phyloP scores from a whole-genome alignment of 2,113 vertebrate genomes.

The Stegostoma tigrinum region DNA sequence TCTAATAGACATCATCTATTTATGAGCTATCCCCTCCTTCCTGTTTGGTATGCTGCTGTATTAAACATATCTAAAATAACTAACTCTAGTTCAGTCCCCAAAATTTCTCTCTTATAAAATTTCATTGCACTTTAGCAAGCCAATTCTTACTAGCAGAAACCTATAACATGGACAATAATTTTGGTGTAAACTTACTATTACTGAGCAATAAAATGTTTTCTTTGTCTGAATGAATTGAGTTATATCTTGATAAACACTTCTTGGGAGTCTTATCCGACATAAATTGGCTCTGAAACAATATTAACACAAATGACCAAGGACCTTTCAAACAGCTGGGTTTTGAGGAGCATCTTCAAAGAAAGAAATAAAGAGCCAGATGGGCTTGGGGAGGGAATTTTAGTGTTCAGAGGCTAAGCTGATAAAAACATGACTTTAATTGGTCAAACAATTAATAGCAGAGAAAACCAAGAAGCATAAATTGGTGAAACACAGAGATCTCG shows the following conservation, averaged over 20 bases:
- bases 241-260: not conserved
- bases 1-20: slow-evolving; percentile 13
- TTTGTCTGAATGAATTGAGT: not conserved
- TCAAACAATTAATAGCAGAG: not conserved
- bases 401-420: not conserved
- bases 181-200: not conserved
- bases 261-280: not conserved
- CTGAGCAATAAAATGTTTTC: not conserved
- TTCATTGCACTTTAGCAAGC: not conserved
- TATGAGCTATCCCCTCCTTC: not conserved
- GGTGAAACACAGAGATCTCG: not conserved
- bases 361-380: not conserved
- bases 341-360: not conserved
- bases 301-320: not conserved
- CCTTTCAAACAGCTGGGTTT: not conserved
- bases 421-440: not conserved
- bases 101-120: not conserved
- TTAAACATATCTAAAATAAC: slow-evolving; percentile 24
- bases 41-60: not conserved
- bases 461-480: not conserved
- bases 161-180: not conserved
- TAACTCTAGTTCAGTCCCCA: not conserved
- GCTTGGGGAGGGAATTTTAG: not conserved
- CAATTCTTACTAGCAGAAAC: not conserved
- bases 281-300: not conserved